Conservation (phyloP, 2,888 invertebrate genomes). For the Oegoconia quadripuncta region DNA sequence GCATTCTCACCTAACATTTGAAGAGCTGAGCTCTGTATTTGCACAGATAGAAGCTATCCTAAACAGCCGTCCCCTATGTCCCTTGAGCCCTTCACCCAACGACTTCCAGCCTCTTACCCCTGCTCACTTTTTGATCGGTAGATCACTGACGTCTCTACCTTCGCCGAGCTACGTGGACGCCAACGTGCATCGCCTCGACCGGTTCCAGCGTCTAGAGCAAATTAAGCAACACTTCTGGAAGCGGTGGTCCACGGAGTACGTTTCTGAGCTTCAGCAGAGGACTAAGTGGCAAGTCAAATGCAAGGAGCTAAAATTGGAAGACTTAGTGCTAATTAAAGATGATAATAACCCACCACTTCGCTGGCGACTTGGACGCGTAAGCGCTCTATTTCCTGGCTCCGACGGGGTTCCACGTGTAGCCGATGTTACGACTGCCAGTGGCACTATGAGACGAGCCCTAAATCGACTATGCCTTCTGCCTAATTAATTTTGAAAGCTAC, state of each 20-base stretch:
- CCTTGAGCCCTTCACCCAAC: slow-evolving; percentile 1
- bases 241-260: slow-evolving; percentile 15
- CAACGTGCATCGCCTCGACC: slow-evolving; percentile 4
- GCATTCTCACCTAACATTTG: slow-evolving; percentile 6
- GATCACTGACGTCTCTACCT: slow-evolving; percentile 5
- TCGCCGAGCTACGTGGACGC: neutral
- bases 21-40: slow-evolving; percentile 1
- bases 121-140: too few relatives aligned
- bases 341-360: slow-evolving; percentile 15
- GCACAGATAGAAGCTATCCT: slow-evolving; percentile 6
- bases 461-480: slow-evolving; percentile 4
- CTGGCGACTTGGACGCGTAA: slow-evolving; percentile 19
- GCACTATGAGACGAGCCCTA: slow-evolving; percentile 5
- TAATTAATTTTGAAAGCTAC: neutral
- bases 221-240: slow-evolving; percentile 17
- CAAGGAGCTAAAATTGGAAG: neutral
- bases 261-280: slow-evolving; percentile 14
- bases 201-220: too few relatives aligned
- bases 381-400: slow-evolving; percentile 11
- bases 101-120: slow-evolving; percentile 7
- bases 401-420: slow-evolving; percentile 16
- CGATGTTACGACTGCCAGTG: slow-evolving; percentile 10
- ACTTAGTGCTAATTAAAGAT: slow-evolving; percentile 8
- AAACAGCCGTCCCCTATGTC: neutral
- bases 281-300: slow-evolving; percentile 11